phyloP scores from a whole-genome alignment of 2,113 vertebrate species.

The Cyanoramphus novaezelandiae region DNA sequence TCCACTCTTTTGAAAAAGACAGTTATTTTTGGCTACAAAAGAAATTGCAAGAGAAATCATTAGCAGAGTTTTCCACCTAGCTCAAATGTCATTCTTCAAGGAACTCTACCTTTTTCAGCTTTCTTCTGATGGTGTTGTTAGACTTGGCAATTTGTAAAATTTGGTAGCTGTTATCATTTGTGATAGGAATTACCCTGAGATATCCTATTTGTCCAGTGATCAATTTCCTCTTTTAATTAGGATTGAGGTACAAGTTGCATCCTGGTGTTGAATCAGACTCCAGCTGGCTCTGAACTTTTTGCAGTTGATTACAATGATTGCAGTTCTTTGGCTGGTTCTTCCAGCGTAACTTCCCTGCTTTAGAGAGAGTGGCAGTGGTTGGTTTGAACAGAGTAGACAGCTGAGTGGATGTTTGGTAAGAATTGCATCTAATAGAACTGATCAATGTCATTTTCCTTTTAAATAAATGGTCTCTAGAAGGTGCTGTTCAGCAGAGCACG shows the following conservation, averaged over 20 bases:
- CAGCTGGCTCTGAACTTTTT: background rate
- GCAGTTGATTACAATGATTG: background rate
- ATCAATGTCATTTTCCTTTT: background rate
- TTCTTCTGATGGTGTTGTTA: background rate
- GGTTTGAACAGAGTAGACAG: background rate
- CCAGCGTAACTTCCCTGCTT: background rate
- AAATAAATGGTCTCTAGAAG: background rate
- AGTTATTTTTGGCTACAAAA: background rate
- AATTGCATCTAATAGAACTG: background rate
- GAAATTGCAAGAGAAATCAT: background rate
- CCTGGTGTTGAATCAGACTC: background rate
- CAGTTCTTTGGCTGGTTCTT: background rate
- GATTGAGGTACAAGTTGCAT: background rate
- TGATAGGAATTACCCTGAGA: background rate
- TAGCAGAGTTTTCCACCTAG: background rate
- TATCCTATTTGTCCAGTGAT: background rate
- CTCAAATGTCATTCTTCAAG: background rate
- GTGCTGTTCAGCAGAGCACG: background rate
- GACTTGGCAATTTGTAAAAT: background rate
- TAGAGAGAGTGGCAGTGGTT: background rate
- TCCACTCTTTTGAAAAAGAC: background rate
- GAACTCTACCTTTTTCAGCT: background rate
- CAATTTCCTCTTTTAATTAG: conserved; percentile 1
- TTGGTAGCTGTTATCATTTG: background rate
- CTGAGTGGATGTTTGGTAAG: background rate